Conservation (phyloP, 2,113 vertebrate genomes). For the Eolophus roseicapilla region DNA sequence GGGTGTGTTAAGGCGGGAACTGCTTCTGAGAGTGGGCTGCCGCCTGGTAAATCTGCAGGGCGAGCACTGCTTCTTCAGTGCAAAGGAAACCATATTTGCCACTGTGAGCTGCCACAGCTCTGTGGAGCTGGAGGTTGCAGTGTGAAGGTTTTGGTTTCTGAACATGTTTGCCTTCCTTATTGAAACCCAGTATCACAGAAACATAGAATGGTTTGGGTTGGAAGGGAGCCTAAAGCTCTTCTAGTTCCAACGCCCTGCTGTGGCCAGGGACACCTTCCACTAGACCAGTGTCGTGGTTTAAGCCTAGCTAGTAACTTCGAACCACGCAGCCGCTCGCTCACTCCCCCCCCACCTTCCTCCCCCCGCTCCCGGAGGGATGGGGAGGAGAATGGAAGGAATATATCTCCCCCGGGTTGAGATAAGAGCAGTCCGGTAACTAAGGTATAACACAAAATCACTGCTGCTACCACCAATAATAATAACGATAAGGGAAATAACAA, state of each 20-base stretch:
- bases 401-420: too few species aligned
- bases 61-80: fast-evolving
- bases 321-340: too few species aligned
- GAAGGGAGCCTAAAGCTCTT: not conserved
- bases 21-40: fast-evolving
- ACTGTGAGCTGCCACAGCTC: fast-evolving
- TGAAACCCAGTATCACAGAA: not conserved
- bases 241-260: not conserved
- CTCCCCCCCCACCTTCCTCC: too few species aligned
- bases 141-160: not conserved
- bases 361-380: too few species aligned
- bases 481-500: too few species aligned
- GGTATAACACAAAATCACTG: too few species aligned
- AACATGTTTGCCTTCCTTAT: fast-evolving
- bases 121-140: not conserved
- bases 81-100: fast-evolving
- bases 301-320: too few species aligned
- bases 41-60: fast-evolving
- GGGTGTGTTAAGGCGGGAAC: not conserved
- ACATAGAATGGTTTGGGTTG: not conserved
- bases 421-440: too few species aligned
- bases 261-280: not conserved
- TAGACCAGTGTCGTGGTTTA: too few species aligned
- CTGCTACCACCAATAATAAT: too few species aligned
- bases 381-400: too few species aligned